Evolutionary conservation across 2,113 vertebrate species (phyloP).

Genomic region (Lates calcarifer): DNA sequence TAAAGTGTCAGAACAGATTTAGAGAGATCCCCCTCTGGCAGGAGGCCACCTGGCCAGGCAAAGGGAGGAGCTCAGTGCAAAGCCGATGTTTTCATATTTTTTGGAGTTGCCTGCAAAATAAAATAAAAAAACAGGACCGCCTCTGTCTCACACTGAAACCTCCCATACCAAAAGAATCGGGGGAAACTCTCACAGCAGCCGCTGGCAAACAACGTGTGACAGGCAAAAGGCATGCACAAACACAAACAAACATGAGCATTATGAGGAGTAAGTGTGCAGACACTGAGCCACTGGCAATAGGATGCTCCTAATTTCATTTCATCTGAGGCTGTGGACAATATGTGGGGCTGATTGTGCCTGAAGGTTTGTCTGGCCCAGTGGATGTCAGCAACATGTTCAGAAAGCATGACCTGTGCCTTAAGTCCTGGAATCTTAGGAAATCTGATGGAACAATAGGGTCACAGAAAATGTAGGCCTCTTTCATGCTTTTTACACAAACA

Average conservation of each 20-base stretch:
- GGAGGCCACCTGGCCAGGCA: slow-evolving; percentile 27
- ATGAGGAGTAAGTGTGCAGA: slow-evolving; percentile 3
- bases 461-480: slow-evolving; percentile 23
- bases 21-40: slow-evolving; percentile 50
- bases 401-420: not conserved
- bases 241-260: not conserved
- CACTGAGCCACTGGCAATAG: slow-evolving; percentile 12
- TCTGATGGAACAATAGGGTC: slow-evolving; percentile 42
- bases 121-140: not conserved
- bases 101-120: slow-evolving; percentile 5
- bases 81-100: slow-evolving; percentile 60
- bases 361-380: slow-evolving; percentile 19
- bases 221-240: slow-evolving; percentile 13
- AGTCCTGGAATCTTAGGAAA: slow-evolving; percentile 14
- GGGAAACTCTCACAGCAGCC: slow-evolving; percentile 4
- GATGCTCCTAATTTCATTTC: slow-evolving; percentile 15
- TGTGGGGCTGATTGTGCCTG: slow-evolving; percentile 33
- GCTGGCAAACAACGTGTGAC: not conserved
- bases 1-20: slow-evolving; percentile 60
- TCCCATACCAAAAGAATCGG: not conserved
- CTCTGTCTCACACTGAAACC: not conserved
- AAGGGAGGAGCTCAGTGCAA: slow-evolving; percentile 5
- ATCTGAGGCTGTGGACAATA: slow-evolving; percentile 12
- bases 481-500: slow-evolving; percentile 36
- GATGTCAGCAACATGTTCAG: slow-evolving; percentile 15